phyloP scores from a whole-genome alignment of 1,140 invertebrate genomes.

The Calephelis virginiensis region DNA sequence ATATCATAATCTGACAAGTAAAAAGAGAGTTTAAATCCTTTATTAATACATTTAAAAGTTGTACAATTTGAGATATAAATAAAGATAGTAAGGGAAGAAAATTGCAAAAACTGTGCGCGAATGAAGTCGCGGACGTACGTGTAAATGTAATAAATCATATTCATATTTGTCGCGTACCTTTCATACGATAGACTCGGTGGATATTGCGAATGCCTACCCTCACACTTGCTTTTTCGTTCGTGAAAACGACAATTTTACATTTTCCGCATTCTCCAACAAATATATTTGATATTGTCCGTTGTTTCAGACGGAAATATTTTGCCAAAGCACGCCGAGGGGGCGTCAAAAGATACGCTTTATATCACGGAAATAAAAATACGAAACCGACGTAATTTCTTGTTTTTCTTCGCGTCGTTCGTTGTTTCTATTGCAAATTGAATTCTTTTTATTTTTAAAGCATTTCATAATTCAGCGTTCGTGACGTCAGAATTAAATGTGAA shows the following conservation, averaged over 20 bases:
- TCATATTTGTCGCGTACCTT: too few relatives aligned
- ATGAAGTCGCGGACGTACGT: not conserved
- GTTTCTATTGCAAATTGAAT: not conserved
- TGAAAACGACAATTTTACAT: slow-evolving; percentile 73
- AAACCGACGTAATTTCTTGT: slow-evolving; percentile 5
- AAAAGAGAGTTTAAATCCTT: too few relatives aligned
- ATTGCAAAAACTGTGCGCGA: too few relatives aligned
- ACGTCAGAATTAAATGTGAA: not conserved
- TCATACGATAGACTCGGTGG: too few relatives aligned
- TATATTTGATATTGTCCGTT: slow-evolving; percentile 44
- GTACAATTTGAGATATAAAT: too few relatives aligned
- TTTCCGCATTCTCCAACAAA: slow-evolving; percentile 52
- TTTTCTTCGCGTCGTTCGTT: not conserved
- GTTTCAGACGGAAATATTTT: slow-evolving; percentile 16
- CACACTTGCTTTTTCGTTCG: slow-evolving; percentile 61
- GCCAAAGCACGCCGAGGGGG: slow-evolving; percentile 15
- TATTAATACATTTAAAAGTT: too few relatives aligned
- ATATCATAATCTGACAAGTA: too few relatives aligned
- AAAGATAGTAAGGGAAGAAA: too few relatives aligned
- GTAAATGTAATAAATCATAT: too few relatives aligned
- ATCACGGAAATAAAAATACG: slow-evolving; percentile 14
- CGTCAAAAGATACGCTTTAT: slow-evolving; percentile 23
- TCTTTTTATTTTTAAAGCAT: not conserved
- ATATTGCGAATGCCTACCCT: slow-evolving; percentile 36
- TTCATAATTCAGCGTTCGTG: not conserved